Percentiles rank a stretch among this genome's conserved stretches.
These are phyloP conservation scores for Corydoras sp. DNA, from an alignment of 2,113 vertebrate species.

Conservation along the genomic window DNA sequence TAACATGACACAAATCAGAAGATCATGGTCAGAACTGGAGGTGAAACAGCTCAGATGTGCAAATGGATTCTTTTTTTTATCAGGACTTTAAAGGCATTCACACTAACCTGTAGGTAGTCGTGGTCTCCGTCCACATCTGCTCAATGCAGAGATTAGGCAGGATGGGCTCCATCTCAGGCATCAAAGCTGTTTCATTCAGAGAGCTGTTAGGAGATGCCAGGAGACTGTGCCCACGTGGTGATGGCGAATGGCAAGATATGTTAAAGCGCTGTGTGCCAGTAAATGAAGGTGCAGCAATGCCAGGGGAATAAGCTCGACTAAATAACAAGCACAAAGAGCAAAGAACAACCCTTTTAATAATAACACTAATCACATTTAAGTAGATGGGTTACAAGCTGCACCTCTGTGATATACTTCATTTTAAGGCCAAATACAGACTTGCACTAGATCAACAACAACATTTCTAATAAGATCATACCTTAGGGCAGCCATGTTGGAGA, in stretches of 20 bases:
- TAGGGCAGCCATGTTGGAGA: conserved; percentile 91
- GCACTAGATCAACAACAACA: no score
- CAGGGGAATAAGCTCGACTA: conserved; percentile 93
- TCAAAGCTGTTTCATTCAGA: conserved; percentile 69
- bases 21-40: no score
- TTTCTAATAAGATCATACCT: conserved; percentile 59
- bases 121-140: conserved; percentile 86
- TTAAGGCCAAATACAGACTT: no score
- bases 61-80: no score
- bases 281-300: conserved; percentile 85
- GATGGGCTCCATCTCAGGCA: conserved; percentile 84
- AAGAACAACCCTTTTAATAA: neutral
- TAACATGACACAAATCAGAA: no score
- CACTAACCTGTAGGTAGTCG: conserved; percentile 67
- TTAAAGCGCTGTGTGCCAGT: conserved; percentile 85
- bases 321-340: neutral
- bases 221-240: conserved; percentile 71
- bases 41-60: no score
- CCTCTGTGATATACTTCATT: neutral
- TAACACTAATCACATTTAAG: neutral
- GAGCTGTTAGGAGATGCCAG: conserved; percentile 75
- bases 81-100: neutral
- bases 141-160: conserved; percentile 91
- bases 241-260: conserved; percentile 73
- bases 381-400: neutral